Percentiles rank a stretch among this genome's conserved stretches.
These are phyloP conservation scores for Pantelozetes paolii DNA, from an alignment of 2,888 invertebrate species.

Conservation along the genomic window DNA sequence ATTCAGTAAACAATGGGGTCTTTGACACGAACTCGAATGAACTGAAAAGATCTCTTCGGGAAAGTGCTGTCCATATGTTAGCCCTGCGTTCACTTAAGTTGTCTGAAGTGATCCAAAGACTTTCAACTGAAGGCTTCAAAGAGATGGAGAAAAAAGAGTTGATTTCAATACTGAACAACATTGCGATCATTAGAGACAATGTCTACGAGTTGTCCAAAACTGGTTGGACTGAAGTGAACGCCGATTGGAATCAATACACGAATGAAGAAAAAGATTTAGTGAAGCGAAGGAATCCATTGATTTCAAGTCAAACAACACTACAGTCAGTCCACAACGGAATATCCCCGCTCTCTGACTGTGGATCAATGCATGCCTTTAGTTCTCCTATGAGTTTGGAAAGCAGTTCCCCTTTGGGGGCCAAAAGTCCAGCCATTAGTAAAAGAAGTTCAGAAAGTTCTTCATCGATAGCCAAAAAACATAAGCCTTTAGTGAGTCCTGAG, in stretches of 20 bases:
- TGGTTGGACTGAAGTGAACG: slow-evolving; percentile 87
- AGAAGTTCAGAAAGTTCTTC: slow-evolving; percentile 15
- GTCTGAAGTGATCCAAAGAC: slow-evolving; percentile 72
- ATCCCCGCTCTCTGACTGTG: slow-evolving; percentile 41
- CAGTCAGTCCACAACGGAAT: slow-evolving; percentile 27
- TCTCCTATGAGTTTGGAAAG: slow-evolving; percentile 32
- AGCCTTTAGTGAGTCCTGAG: background rate
- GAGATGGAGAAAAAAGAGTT: slow-evolving; percentile 74
- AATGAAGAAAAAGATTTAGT: slow-evolving; percentile 79
- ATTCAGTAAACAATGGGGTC: background rate
- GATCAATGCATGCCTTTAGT: slow-evolving; percentile 30
- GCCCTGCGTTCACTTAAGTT: slow-evolving; percentile 90
- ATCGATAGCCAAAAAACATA: slow-evolving; percentile 24
- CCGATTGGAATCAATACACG: slow-evolving; percentile 83
- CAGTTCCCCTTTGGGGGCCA: background rate
- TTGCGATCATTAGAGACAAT: slow-evolving; percentile 85
- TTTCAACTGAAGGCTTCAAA: slow-evolving; percentile 80
- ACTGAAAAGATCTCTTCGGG: slow-evolving; percentile 56
- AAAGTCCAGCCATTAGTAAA: slow-evolving; percentile 16
- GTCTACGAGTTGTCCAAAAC: slow-evolving; percentile 79
- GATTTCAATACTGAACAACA: slow-evolving; percentile 71
- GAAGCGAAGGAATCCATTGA: slow-evolving; percentile 59
- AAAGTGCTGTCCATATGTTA: slow-evolving; percentile 87
- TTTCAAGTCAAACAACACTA: background rate
- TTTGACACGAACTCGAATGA: slow-evolving; percentile 15